Evolutionary conservation across 1,140 invertebrate species (phyloP), one percentile per base, ranked within the genome.

Genomic region (Chrysopa pallens): DNA sequence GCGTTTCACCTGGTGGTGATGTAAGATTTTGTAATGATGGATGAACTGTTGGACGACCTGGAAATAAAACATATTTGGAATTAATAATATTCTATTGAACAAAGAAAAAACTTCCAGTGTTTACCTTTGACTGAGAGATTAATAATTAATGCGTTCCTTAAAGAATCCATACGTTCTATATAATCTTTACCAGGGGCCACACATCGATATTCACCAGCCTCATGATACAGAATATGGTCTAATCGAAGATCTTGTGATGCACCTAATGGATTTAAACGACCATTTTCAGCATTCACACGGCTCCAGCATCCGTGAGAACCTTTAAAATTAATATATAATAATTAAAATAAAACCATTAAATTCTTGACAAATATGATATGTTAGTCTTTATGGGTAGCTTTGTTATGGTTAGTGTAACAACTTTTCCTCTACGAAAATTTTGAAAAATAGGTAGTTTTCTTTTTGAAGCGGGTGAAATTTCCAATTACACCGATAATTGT

Each of bases 141-240:
- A 12, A 69, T 58, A 37, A 58, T 62, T 43, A 67, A 56, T 23
- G 55, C 51, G 36, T 55, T 58, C 44, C 55, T 50, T 17, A 69
- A 51, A 11, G 66, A 58, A 49, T 69, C 67, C 8, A 68, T 49
- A 47, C 63, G 62, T 51, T 64, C 59, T 44, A 61, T 61, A 46
- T 59, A 58, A 44, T 71, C 70, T 38, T 67, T 61, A 46, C 69
- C 70, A 28, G 73, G 74, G 5, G 72, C 69, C 12, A 80, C 72
- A 58, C 80, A 84, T 50, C 78, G 68, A 58, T 83, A 83, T 51
- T 76, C 76, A 4, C 80, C 80, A 13, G 77, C 78, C 49, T 84
- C 79, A 55, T 81, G 80, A 54, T 83, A 84, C 27, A 84, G 62
- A 15, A 83, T 76, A 45, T 75, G 73, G 50, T 76, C 77, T 1